These are phyloP conservation scores for Mormyrops boulengeri DNA, from an alignment of 2,797 vertebrate genomes.

Conservation along the genomic window DNA sequence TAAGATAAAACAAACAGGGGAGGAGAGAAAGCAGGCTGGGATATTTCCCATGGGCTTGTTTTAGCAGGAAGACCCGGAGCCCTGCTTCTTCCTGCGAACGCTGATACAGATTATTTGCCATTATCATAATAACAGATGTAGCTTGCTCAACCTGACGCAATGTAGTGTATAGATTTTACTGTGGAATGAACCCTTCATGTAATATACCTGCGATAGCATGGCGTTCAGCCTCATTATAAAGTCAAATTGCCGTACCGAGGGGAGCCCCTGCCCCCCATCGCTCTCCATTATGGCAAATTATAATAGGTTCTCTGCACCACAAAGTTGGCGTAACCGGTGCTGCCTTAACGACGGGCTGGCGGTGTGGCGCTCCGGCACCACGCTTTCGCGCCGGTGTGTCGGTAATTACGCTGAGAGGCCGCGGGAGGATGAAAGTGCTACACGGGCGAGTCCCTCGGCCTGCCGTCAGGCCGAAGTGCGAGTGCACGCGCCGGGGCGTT, in stretches of 20 bases:
- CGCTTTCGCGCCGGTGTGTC: neutral
- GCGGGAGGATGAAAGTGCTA: neutral
- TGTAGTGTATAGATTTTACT: conserved; percentile 6
- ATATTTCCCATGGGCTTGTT: neutral
- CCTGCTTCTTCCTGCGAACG: neutral
- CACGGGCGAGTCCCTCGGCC: neutral
- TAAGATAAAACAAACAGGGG: neutral
- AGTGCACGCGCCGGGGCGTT: neutral
- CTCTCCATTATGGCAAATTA: conserved; percentile 10
- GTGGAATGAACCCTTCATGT: neutral
- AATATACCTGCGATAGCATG: neutral
- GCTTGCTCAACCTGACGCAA: neutral
- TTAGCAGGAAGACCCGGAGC: neutral
- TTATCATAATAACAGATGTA: conserved; percentile 1
- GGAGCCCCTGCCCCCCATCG: neutral
- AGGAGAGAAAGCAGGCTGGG: neutral
- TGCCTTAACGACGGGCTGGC: neutral
- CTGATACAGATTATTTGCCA: neutral
- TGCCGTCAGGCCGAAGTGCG: neutral
- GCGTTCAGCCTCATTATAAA: neutral
- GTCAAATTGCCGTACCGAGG: neutral
- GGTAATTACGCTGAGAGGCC: neutral
- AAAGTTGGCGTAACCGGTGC: neutral
- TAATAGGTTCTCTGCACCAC: neutral
- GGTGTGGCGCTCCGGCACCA: no score